Evolutionary conservation across 2,888 invertebrate genomes (phyloP).

Genomic region (Eulithis testata): DNA sequence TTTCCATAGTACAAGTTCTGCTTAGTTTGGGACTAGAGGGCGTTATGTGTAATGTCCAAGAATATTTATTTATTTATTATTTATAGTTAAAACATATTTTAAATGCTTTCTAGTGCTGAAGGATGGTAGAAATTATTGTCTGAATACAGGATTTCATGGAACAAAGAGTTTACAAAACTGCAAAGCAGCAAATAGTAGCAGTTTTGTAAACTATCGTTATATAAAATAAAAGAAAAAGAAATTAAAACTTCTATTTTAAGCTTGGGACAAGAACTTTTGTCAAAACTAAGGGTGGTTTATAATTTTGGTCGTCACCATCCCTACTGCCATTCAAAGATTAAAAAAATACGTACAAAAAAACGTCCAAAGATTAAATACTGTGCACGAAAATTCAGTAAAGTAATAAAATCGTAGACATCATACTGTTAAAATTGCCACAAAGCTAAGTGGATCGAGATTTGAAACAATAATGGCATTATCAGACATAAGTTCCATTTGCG

Average conservation of each 20-base stretch:
- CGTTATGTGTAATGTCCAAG: too few species aligned
- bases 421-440: slow-evolving; percentile 7
- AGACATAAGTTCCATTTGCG: slow-evolving; percentile 37
- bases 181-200: neutral
- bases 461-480: slow-evolving; percentile 32
- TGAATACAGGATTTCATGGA: slow-evolving; percentile 16
- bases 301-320: too few species aligned
- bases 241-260: too few species aligned
- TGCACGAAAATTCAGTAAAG: neutral
- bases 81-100: slow-evolving; percentile 57
- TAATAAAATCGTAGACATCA: slow-evolving; percentile 6
- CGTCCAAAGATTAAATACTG: too few species aligned
- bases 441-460: slow-evolving; percentile 11
- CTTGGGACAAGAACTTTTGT: too few species aligned
- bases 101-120: slow-evolving; percentile 49
- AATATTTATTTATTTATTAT: too few species aligned
- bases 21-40: too few species aligned
- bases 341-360: too few species aligned
- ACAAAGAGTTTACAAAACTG: neutral
- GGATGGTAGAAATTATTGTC: slow-evolving; percentile 57
- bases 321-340: too few species aligned
- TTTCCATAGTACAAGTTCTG: too few species aligned
- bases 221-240: too few species aligned
- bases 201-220: neutral
- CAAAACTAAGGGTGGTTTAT: too few species aligned